Evolutionary conservation across 2,113 vertebrate species (phyloP), one percentile per base, ranked within the genome.

Genomic region (Romanogobio albipinnatus): DNA sequence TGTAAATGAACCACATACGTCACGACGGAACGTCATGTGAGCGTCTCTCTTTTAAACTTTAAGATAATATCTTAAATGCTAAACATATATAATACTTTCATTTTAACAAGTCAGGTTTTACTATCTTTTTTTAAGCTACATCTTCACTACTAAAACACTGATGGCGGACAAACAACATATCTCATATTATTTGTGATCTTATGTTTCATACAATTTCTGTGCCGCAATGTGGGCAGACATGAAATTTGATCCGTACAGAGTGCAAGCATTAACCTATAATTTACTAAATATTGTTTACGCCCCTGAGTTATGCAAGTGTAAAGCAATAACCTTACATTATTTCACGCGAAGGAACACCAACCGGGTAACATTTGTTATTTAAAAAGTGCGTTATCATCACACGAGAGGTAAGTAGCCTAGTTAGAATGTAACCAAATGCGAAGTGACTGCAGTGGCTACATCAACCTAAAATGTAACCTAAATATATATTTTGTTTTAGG

Each of bases 271-370:
- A 5, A 3, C 4, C 14, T 51, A n/a, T 79, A 61, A 47, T 80
- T 80, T 19, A 66, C 61, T 13, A 49, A 64, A 49, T 26, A 3
- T 66, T 51, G 26, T 81, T 68, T 33, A 68, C 61, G 79, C 61
- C 79, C 79, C 24, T 22, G 6, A 19, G 4, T 81, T 81, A 81
- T 53, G 15, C 17, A 81, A 81, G 61, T 47, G 6, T 51, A 36
- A 64, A 80, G 29, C 13, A 64, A 8, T 11, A 45, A 15, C 22
- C 76, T 15, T 19, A 11, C 26, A 61, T 13, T 77, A 5, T 29
- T 59, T 29, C n/a, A 64, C 4, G 59, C 13, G 58, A 29, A 43
- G 59, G 39, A 80, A 17, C 58, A 29, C 36, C n/a, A 13, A 62
- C 7, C 19, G 2, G n/a, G 51, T 7, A 58, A 36, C 49, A 77